These are phyloP conservation scores for Uloborus plumipes DNA, from an alignment of 2,888 invertebrate genomes.

Conservation along the genomic window DNA sequence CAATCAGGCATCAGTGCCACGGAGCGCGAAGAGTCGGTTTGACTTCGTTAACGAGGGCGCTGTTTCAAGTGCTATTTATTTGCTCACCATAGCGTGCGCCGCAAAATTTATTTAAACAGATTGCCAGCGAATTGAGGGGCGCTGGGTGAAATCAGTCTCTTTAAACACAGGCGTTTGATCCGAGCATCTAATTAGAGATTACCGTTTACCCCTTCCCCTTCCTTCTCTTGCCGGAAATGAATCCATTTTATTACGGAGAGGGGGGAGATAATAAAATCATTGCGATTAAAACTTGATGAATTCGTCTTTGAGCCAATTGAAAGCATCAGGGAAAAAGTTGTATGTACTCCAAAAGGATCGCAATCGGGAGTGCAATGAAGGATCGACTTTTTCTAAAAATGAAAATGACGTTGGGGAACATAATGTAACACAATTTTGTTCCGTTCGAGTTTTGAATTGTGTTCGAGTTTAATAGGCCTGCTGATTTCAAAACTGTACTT, in stretches of 20 bases:
- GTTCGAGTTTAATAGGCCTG: too few species aligned
- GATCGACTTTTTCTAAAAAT: too few species aligned
- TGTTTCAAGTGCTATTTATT: conserved; percentile 15
- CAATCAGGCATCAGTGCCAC: too few species aligned
- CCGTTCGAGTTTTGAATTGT: too few species aligned
- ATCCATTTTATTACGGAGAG: conserved; percentile 49
- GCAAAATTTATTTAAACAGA: conserved; percentile 54
- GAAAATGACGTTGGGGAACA: too few species aligned
- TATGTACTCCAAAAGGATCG: too few species aligned
- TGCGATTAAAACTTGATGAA: conserved; percentile 61
- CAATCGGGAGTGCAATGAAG: too few species aligned
- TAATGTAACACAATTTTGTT: too few species aligned
- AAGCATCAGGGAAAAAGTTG: too few species aligned
- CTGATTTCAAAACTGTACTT: too few species aligned
- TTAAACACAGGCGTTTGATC: conserved; percentile 48
- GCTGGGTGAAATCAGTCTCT: conserved; percentile 36
- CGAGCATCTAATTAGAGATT: conserved; percentile 58
- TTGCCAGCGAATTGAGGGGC: conserved; percentile 29
- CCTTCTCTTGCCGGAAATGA: too few species aligned
- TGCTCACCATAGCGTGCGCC: conserved; percentile 23
- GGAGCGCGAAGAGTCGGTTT: too few species aligned
- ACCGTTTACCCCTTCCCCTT: conserved; percentile 22
- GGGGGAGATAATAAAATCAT: conserved; percentile 58
- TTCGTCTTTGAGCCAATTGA: conserved; percentile 25
- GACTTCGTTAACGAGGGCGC: conserved; percentile 9